Percentiles rank a stretch among this genome's conserved stretches.
These are phyloP conservation scores for Aplysia californica DNA, from an alignment of 1,140 invertebrate genomes.

Conservation along the genomic window DNA sequence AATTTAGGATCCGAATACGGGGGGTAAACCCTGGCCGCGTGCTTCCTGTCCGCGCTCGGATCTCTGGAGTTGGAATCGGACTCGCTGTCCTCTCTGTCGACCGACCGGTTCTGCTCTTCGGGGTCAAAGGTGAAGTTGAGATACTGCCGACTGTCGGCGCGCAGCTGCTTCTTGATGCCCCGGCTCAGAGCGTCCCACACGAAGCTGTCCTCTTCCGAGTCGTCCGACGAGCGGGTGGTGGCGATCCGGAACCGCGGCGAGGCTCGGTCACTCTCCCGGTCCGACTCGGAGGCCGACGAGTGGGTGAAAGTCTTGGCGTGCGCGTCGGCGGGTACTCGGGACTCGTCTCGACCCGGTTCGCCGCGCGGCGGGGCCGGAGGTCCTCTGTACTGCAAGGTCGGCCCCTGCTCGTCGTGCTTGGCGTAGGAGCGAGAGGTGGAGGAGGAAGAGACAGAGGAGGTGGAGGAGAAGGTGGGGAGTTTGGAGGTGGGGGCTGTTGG, in stretches of 20 bases:
- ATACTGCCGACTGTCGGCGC: conserved; percentile 47
- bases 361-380: too few relatives aligned
- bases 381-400: too few relatives aligned
- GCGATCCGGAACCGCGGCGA: background rate
- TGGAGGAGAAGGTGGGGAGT: too few relatives aligned
- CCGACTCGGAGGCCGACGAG: background rate
- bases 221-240: conserved; percentile 4
- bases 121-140: conserved; percentile 56
- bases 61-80: background rate
- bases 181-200: conserved; percentile 29
- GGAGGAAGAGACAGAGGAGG: too few relatives aligned
- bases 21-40: background rate
- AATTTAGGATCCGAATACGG: background rate
- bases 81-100: background rate
- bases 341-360: too few relatives aligned
- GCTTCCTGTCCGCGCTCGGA: background rate
- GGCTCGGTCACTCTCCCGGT: background rate
- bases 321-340: too few relatives aligned
- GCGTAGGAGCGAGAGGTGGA: too few relatives aligned
- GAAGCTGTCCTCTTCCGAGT: conserved; percentile 15
- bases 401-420: too few relatives aligned
- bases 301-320: too few relatives aligned
- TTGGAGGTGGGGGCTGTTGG: too few relatives aligned
- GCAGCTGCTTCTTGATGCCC: conserved; percentile 42
- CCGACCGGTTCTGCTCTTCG: conserved; percentile 29